Evolutionary conservation across 1,140 invertebrate species (phyloP).

Genomic region (Epicauta chinensis): DNA sequence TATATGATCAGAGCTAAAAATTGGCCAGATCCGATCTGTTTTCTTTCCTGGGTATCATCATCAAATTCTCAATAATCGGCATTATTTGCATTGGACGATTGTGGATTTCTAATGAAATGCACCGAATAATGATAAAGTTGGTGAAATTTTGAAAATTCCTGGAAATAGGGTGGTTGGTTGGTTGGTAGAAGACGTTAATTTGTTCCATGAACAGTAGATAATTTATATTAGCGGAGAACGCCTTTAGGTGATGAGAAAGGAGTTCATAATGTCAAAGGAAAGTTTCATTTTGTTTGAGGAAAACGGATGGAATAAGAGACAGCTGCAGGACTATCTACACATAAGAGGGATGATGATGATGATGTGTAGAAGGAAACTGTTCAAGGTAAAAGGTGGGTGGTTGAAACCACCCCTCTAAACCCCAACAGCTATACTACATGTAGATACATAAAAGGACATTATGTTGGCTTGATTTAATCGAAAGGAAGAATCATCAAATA

Average conservation of each 20-base stretch:
- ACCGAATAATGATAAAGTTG: constrained; percentile 36
- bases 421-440: too few species aligned
- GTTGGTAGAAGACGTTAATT: constrained; percentile 24
- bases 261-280: constrained; percentile 41
- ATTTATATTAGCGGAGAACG: constrained; percentile 40
- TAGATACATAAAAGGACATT: too few species aligned
- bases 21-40: too few species aligned
- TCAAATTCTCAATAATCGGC: constrained; percentile 8
- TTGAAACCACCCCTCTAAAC: too few species aligned
- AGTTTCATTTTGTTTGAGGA: constrained; percentile 36
- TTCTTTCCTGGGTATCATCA: too few species aligned
- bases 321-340: background rate
- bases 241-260: constrained; percentile 36
- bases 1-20: too few species aligned
- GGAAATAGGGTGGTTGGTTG: background rate
- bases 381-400: too few species aligned
- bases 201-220: constrained; percentile 35
- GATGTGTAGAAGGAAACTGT: too few species aligned
- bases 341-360: too few species aligned
- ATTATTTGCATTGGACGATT: constrained; percentile 13
- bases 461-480: too few species aligned
- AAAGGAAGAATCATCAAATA: too few species aligned
- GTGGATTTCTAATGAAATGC: constrained; percentile 36
- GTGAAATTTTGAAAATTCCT: constrained; percentile 10
- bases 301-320: constrained; percentile 13